Conservation (phyloP, 2,888 invertebrate species). For the Sphaeridia pumilis region DNA sequence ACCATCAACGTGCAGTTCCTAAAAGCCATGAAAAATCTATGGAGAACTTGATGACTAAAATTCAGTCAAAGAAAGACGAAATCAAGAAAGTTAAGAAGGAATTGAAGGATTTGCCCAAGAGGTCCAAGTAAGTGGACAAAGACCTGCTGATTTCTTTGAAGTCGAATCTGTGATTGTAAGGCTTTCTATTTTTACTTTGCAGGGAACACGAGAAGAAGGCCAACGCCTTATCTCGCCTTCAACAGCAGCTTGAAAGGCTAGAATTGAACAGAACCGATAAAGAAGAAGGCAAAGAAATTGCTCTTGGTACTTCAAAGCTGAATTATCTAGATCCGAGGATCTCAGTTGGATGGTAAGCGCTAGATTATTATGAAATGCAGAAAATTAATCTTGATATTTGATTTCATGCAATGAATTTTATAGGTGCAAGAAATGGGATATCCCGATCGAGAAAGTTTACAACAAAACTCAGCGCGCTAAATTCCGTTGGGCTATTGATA, state of each 20-base stretch:
- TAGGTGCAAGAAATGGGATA: constrained; percentile 93
- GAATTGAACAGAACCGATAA: constrained; percentile 94
- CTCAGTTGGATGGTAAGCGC: constrained; percentile 86
- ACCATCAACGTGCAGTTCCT: constrained; percentile 99
- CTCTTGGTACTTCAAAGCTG: constrained; percentile 94
- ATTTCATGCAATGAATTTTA: too few relatives aligned
- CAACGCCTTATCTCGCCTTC: constrained; percentile 69
- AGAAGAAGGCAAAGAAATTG: constrained; percentile 99
- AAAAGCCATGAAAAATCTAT: constrained; percentile 95
- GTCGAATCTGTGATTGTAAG: not conserved
- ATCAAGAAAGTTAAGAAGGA: constrained; percentile 74
- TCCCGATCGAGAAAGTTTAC: constrained; percentile 97
- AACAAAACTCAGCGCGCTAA: constrained; percentile 99
- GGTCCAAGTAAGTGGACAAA: constrained; percentile 59
- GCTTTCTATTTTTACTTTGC: constrained; percentile 5
- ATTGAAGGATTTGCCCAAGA: constrained; percentile 62
- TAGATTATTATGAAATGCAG: too few relatives aligned
- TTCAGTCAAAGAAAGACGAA: constrained; percentile 73
- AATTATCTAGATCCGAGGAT: constrained; percentile 99
- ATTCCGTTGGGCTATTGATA: constrained; percentile 99
- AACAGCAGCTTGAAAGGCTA: constrained; percentile 82
- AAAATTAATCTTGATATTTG: too few relatives aligned
- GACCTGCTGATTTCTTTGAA: not conserved
- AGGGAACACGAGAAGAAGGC: constrained; percentile 70
- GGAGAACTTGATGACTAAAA: constrained; percentile 93